Percentiles rank a stretch among this genome's conserved stretches.
Evolutionary conservation across 2,113 vertebrate genomes (phyloP).

Genomic region (Struthidea cinerea): DNA sequence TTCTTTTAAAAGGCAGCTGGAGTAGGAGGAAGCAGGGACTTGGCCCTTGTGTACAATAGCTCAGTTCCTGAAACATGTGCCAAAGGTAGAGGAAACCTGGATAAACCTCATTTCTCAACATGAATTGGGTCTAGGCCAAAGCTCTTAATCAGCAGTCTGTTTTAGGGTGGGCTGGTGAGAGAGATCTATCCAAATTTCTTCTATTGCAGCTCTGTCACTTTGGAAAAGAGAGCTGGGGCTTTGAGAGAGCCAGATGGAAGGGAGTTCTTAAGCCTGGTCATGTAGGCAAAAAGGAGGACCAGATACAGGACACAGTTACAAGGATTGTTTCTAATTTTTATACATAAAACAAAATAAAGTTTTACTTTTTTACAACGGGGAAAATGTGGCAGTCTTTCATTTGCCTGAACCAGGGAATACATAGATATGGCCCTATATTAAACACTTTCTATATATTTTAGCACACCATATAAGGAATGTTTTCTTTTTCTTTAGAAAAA

Average conservation of each 20-base stretch:
- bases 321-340: neutral
- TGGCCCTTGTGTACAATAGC: neutral
- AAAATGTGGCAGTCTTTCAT: neutral
- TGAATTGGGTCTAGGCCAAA: neutral
- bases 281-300: neutral
- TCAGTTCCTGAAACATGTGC: neutral
- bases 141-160: neutral
- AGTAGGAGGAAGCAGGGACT: neutral
- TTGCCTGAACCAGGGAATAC: neutral
- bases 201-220: neutral
- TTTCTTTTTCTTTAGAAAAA: neutral
- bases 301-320: neutral
- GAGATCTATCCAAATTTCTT: neutral
- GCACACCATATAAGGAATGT: accelerated
- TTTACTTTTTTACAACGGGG: neutral
- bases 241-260: neutral
- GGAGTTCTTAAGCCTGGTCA: neutral
- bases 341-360: neutral
- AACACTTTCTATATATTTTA: neutral
- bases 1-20: neutral
- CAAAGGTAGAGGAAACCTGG: neutral
- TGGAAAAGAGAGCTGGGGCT: neutral
- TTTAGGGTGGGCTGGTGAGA: neutral
- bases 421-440: neutral
- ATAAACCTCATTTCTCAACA: neutral